Percentiles rank a stretch among this genome's conserved stretches.
Evolutionary conservation across 1,140 invertebrate species (phyloP).

Genomic region (Euura saliciscinereae): DNA sequence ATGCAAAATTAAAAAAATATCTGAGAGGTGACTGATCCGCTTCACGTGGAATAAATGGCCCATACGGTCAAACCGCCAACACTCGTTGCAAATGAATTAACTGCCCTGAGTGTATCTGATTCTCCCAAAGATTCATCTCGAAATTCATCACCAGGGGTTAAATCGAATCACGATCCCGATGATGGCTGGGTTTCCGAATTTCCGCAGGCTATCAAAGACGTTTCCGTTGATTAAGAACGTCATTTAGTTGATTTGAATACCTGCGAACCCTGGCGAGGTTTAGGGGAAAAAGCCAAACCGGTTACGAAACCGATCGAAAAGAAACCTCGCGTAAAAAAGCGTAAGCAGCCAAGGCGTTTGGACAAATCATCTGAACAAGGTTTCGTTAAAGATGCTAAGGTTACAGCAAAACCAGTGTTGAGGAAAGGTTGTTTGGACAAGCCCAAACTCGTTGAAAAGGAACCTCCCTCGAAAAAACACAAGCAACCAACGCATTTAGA

Average conservation of each 20-base stretch:
- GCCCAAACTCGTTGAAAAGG: neutral
- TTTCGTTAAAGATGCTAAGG: neutral
- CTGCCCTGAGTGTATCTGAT: too few species aligned
- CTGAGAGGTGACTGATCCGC: too few species aligned
- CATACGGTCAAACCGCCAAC: too few species aligned
- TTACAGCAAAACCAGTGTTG: neutral
- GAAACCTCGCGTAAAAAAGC: neutral
- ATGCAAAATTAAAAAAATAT: too few species aligned
- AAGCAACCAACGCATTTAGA: neutral
- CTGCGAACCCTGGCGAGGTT: neutral
- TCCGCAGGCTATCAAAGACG: neutral
- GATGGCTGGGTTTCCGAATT: neutral
- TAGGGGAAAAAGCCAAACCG: neutral
- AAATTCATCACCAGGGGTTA: too few species aligned
- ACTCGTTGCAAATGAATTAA: too few species aligned
- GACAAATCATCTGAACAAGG: neutral
- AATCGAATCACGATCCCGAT: neutral
- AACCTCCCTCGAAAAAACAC: neutral
- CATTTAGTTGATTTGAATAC: neutral
- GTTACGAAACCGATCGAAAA: neutral
- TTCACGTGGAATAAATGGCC: too few species aligned
- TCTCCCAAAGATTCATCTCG: too few species aligned
- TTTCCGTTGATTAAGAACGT: neutral
- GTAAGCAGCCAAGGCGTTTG: neutral
- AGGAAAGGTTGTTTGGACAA: too few species aligned